Evolutionary conservation across 2,888 invertebrate genomes (phyloP).

Genomic region (Agonopterix alstromeriana): DNA sequence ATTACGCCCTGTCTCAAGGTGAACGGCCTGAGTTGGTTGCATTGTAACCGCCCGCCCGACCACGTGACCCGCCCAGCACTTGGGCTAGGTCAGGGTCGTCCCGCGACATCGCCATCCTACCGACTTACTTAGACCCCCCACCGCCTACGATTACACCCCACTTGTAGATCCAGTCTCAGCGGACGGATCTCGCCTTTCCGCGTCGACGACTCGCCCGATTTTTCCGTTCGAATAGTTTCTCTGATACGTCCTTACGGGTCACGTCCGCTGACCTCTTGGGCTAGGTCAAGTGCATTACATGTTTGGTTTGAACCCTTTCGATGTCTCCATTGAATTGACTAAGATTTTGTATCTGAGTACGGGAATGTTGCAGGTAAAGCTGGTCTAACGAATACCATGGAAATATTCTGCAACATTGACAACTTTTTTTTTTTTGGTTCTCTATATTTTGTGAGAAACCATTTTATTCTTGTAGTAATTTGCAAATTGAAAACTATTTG

Average conservation of each 20-base stretch:
- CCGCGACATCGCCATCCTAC: conserved; percentile 39
- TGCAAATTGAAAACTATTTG: too few species aligned
- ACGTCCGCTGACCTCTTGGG: conserved; percentile 50
- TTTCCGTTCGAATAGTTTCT: conserved; percentile 69
- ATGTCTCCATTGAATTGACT: background rate
- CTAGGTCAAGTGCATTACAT: conserved; percentile 42
- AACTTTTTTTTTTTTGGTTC: too few species aligned
- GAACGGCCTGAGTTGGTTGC: conserved; percentile 57
- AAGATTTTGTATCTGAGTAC: too few species aligned
- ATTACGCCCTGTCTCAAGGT: conserved; percentile 60
- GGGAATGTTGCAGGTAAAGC: too few species aligned
- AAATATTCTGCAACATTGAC: too few species aligned
- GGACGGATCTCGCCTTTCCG: conserved; percentile 40
- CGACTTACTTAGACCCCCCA: conserved; percentile 39
- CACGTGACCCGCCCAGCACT: conserved; percentile 69
- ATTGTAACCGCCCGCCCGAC: conserved; percentile 52
- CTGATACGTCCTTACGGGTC: conserved; percentile 23
- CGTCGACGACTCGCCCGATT: conserved; percentile 48
- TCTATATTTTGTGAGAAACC: too few species aligned
- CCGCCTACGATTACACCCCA: conserved; percentile 10
- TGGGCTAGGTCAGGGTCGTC: conserved; percentile 71
- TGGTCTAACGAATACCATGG: too few species aligned
- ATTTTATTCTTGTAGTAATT: too few species aligned
- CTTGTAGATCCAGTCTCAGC: conserved; percentile 23
- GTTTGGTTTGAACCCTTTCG: background rate